Conservation (phyloP, 1,140 invertebrate species). For the Thereuonema tuberculata region DNA sequence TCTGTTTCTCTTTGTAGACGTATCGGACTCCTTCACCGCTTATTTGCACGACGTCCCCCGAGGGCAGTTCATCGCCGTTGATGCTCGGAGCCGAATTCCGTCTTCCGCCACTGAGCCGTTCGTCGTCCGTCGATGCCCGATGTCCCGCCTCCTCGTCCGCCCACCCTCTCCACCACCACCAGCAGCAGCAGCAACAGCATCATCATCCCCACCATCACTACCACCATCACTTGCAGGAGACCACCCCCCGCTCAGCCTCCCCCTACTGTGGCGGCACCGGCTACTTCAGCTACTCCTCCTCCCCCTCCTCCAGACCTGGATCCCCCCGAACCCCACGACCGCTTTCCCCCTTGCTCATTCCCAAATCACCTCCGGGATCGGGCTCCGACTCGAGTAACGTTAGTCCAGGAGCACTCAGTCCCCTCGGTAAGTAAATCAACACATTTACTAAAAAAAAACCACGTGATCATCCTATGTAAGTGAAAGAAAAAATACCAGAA, state of each 20-base stretch:
- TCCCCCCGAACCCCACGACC: not conserved
- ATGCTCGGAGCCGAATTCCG: not conserved
- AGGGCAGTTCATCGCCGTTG: constrained; percentile 4
- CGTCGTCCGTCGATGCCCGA: constrained; percentile 3
- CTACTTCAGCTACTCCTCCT: not conserved
- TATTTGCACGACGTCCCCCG: constrained; percentile 31
- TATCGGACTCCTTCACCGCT: constrained; percentile 62
- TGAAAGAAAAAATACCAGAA: not conserved
- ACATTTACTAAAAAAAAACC: not conserved
- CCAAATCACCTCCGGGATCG: constrained; percentile 4
- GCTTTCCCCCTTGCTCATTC: constrained; percentile 5
- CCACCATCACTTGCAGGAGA: too few relatives aligned
- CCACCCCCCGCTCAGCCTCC: not conserved
- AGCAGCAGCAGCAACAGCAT: too few relatives aligned
- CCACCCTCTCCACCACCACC: not conserved
- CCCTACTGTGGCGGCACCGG: not conserved
- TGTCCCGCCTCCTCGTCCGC: not conserved
- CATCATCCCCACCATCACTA: too few relatives aligned
- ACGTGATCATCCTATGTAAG: not conserved
- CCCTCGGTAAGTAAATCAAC: constrained; percentile 8
- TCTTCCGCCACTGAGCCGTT: not conserved
- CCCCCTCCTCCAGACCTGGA: not conserved
- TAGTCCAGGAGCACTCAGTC: constrained; percentile 7
- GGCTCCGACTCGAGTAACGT: constrained; percentile 3
- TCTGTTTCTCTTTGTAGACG: too few relatives aligned